Conservation (phyloP, 2,113 vertebrate species). For the Erpornis zantholeuca region DNA sequence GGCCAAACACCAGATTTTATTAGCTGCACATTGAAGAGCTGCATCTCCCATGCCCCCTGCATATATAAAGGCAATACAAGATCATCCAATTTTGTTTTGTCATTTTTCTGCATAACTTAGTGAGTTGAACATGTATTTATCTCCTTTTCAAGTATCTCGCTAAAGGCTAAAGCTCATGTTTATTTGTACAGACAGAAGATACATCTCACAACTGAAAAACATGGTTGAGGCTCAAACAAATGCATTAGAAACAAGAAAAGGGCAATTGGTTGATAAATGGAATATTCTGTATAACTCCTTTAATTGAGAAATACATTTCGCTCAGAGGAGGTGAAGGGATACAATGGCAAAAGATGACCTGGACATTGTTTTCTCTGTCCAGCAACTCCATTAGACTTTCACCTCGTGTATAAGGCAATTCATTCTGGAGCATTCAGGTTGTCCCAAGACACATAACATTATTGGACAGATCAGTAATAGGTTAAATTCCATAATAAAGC, state of each 20-base stretch:
- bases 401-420: neutral
- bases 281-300: neutral
- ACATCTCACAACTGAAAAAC: neutral
- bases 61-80: neutral
- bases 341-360: neutral
- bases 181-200: slow-evolving; percentile 11
- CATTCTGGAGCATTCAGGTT: neutral
- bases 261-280: slow-evolving; percentile 9
- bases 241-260: neutral
- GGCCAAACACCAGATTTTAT: neutral
- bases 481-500: neutral
- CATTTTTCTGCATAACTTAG: neutral
- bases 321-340: neutral
- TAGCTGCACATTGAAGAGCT: neutral
- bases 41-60: neutral
- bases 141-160: neutral
- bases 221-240: neutral
- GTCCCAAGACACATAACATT: neutral
- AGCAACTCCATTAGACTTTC: neutral
- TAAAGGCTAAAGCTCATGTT: slow-evolving; percentile 29
- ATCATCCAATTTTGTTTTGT: neutral
- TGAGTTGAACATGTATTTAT: neutral
- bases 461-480: neutral
- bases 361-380: neutral
- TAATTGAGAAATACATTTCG: slow-evolving; percentile 45